Evolutionary conservation across 2,888 invertebrate species (phyloP).

Genomic region (Synergus gifuensis): DNA sequence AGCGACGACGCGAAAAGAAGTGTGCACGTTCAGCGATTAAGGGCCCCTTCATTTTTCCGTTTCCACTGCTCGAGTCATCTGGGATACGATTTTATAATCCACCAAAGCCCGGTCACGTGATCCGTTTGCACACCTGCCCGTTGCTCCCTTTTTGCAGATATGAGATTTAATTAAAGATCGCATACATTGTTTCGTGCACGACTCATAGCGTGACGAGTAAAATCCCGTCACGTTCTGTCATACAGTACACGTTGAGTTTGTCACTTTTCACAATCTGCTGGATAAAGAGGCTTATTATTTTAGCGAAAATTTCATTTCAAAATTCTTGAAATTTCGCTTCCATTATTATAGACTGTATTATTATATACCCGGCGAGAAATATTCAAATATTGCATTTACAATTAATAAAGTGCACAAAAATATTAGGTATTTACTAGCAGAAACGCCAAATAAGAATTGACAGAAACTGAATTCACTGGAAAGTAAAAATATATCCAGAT

Average conservation of each 20-base stretch:
- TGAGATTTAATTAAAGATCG: conserved; percentile 36
- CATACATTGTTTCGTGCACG: conserved; percentile 27
- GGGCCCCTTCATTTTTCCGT: conserved; percentile 52
- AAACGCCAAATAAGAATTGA: background rate
- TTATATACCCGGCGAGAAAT: no score
- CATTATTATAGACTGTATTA: background rate
- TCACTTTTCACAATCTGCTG: background rate
- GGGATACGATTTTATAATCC: conserved; percentile 58
- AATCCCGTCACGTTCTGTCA: conserved; percentile 16
- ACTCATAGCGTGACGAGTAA: conserved; percentile 14
- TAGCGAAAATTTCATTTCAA: background rate
- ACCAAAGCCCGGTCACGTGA: conserved; percentile 52
- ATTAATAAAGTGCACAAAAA: no score
- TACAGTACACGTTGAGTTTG: conserved; percentile 4
- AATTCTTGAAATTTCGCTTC: background rate
- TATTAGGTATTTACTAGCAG: background rate
- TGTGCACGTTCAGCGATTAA: conserved; percentile 46
- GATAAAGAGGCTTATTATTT: background rate
- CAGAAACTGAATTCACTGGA: background rate
- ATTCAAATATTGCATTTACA: no score
- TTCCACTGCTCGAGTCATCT: conserved; percentile 55
- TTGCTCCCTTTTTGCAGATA: conserved; percentile 23
- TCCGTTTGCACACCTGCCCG: conserved; percentile 3
- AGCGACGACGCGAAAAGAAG: conserved; percentile 43
- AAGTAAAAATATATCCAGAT: background rate